Base-by-base conservation (phyloP, 2,888 invertebrate species). In the Drosophila kanekoi region DNA sequence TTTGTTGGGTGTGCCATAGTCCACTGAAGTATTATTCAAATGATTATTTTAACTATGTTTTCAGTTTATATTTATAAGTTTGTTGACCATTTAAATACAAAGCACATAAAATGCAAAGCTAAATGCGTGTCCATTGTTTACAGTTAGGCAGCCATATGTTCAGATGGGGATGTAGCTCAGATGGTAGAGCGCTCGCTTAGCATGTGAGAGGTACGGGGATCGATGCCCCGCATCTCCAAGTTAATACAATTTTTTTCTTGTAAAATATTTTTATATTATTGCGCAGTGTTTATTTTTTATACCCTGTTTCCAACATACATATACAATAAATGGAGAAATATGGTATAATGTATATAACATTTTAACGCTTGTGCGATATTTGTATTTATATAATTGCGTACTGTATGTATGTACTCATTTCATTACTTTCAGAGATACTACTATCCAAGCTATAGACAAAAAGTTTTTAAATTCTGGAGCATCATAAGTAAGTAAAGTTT, bases 141-240 rank as follows among this genome's bases (percentile, higher is more conserved):
- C 10, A 41, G 2, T 64, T 72, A 43, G 20, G 35, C 33, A 8
- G 1, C 0, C 0, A 0, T 0, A 0, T 1, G 0, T 5, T 0
- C 1, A 64, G 11, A 67, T 23, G 92, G 92, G 92, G 92, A 92
- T 91, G 92, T 92, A 92, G 92, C 92, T 91, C 91, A 91, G 92
- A 92, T 91, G 91, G 91, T 91, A 91, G 92, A 91, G 92, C 91
- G 92, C 92, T 91, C 92, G 92, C 92, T 92, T 91, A 91, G 91
- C 91, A 91, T 92, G 91, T 92, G 92, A 92, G 92, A 92, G 92
- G 92, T 92, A 91, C 92, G 91, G 92, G 91, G 92, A 91, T 92
- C 92, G 87, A 92, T 92, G 89, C 91, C 91, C 92, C 88, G 92
- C 92, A 92, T 91, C 92, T 91, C 92, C 91, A 86, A 28, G 2